Evolutionary conservation across 2,888 invertebrate genomes (phyloP), one percentile per base, ranked within the genome.

Genomic region (Acholoe squamosa): DNA sequence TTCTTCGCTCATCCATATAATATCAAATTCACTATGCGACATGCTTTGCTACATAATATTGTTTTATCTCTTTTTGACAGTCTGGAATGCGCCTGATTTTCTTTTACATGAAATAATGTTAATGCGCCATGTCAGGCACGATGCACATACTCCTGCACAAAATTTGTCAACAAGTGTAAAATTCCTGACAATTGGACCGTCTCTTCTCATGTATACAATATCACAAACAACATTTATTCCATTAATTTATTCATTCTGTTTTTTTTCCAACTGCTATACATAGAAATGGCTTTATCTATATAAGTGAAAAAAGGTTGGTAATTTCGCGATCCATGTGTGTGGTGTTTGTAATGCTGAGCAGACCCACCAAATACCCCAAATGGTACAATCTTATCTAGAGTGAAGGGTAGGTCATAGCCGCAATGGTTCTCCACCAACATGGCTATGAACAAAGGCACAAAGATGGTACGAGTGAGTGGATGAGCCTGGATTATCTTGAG

Each of bases 251-350:
- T 71, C 28, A 1, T 71, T 25, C 3, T 28, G 25, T 43, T 80
- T n/a, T n/a, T 80, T n/a, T n/a, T 80, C 80, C 80, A 80, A 34
- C n/a, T 43, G 16, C 19, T 16, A 80, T 34, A 80, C 43, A 25
- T 12, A 16, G 31, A 1, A 10, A 90, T 16, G 0, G 84, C 67
- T 0, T 84, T 71, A 90, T 95, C 95, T 10, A 95, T 91, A 90
- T 95, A 94, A 5, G 93, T 94, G 61, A 95, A 92, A 89, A 95
- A 94, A 3, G 94, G 95, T 84, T 94, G 94, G 89, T 94, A 95
- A 90, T 94, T 89, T 43, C 93, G 88, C 7, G 91, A 91, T 5
- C 94, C 94, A 22, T 94, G 92, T 31, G 92, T 88, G 91, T 95
- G 95, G 89, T 95, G 95, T 14, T 91, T 91, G 76, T 92, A 93